A percentile compares a stretch with the other conserved stretches of the same genome.
Conservation (phyloP, 2,113 vertebrate species). For the Chrysochloris asiatica region DNA sequence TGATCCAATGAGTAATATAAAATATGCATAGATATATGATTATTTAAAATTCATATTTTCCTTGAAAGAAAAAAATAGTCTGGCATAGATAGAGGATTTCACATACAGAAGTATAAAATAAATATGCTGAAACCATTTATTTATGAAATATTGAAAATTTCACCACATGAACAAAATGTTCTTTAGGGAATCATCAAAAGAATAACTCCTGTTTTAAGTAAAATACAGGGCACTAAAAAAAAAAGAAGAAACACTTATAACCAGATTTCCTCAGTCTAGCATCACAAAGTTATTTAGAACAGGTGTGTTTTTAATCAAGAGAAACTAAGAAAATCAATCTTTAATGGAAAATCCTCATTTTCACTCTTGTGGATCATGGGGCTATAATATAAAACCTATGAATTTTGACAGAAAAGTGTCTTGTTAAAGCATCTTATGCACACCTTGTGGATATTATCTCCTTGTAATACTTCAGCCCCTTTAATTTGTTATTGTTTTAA, state of each 20-base stretch:
- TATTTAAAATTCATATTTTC: constrained; percentile 21
- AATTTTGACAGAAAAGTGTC: constrained; percentile 70
- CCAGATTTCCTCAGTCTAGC: constrained; percentile 68
- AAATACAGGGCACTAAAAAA: constrained; percentile 59
- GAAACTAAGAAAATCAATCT: constrained; percentile 81
- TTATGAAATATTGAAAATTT: neutral
- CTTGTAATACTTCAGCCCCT: neutral
- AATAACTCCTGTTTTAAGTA: constrained; percentile 35
- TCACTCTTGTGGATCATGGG: constrained; percentile 61
- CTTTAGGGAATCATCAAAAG: constrained; percentile 49
- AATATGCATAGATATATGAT: neutral
- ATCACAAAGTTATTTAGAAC: constrained; percentile 79
- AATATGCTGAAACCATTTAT: neutral
- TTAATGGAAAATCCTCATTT: constrained; percentile 76
- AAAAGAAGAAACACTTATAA: constrained; percentile 43
- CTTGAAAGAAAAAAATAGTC: neutral
- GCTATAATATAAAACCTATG: constrained; percentile 78
- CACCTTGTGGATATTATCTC: neutral
- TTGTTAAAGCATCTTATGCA: constrained; percentile 45
- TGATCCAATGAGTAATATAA: neutral
- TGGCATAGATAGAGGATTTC: neutral
- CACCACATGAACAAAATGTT: neutral
- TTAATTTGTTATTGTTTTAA: constrained; percentile 59
- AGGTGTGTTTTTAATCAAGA: constrained; percentile 82
- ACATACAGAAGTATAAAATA: constrained; percentile 26